Conservation (phyloP, 2,113 vertebrate genomes). For the Chrysemys picta region DNA sequence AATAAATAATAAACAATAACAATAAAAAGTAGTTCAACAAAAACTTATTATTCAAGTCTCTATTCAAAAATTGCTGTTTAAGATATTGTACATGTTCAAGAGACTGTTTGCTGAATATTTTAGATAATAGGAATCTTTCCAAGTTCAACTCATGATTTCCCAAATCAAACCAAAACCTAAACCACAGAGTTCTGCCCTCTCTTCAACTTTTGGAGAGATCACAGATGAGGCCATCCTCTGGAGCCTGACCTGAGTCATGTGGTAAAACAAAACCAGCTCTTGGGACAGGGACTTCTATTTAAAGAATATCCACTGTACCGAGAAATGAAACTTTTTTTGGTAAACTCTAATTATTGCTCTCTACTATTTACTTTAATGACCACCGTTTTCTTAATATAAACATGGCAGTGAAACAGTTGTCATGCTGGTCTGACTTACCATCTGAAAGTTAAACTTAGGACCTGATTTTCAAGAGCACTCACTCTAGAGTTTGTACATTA, state of each 20-base stretch:
- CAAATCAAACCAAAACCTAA: slow-evolving; percentile 56
- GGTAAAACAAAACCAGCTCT: neutral
- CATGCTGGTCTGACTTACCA: neutral
- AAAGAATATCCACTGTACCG: slow-evolving; percentile 20
- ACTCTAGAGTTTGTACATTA: slow-evolving; percentile 14
- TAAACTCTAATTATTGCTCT: neutral
- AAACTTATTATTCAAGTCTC: neutral
- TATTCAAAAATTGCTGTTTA: neutral
- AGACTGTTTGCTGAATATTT: neutral
- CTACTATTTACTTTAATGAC: slow-evolving; percentile 21
- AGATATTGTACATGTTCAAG: neutral
- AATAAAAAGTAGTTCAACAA: neutral
- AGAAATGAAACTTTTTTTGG: neutral
- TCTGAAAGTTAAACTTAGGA: slow-evolving; percentile 46
- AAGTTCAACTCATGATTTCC: slow-evolving; percentile 40
- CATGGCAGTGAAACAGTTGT: neutral
- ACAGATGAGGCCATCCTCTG: neutral
- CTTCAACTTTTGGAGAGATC: slow-evolving; percentile 37
- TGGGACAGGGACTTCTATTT: slow-evolving; percentile 14
- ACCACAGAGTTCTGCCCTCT: slow-evolving; percentile 32
- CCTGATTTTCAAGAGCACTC: neutral
- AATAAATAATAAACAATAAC: neutral
- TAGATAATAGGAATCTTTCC: slow-evolving; percentile 1
- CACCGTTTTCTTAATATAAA: neutral
- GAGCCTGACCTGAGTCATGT: neutral